Conservation (phyloP, 1,140 invertebrate genomes). For the Ostrea edulis region DNA sequence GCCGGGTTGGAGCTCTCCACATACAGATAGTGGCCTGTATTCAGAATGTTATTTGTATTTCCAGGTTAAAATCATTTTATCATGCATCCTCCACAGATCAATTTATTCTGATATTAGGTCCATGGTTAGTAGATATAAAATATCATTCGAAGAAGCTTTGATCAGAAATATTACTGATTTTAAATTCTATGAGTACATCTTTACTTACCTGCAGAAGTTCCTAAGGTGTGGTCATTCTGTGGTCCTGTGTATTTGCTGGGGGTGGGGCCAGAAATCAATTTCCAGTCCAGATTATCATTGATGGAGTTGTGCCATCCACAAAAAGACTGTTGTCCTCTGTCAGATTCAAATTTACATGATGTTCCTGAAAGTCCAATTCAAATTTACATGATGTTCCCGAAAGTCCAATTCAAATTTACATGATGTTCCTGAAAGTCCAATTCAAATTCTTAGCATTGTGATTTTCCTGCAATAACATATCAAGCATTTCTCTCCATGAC, state of each 20-base stretch:
- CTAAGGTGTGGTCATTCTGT: slow-evolving; percentile 72
- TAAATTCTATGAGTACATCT: not conserved
- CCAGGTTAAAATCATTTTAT: no score
- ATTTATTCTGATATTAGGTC: no score
- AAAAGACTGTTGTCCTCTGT: not conserved
- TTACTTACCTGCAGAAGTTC: slow-evolving; percentile 59
- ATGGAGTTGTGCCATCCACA: slow-evolving; percentile 72
- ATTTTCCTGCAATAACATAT: no score
- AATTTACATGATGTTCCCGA: slow-evolving; percentile 68
- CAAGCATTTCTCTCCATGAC: no score
- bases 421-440: slow-evolving; percentile 56
- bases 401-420: slow-evolving; percentile 74
- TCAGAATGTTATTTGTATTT: not conserved
- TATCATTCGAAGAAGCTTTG: not conserved
- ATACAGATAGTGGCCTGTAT: slow-evolving; percentile 85
- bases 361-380: slow-evolving; percentile 57
- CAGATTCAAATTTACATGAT: slow-evolving; percentile 73
- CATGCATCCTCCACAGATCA: no score
- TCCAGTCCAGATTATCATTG: slow-evolving; percentile 71
- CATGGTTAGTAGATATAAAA: not conserved
- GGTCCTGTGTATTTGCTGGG: slow-evolving; percentile 64
- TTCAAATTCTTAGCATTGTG: no score
- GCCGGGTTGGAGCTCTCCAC: slow-evolving; percentile 81
- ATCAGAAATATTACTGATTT: not conserved
- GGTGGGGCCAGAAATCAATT: slow-evolving; percentile 61